Conservation (phyloP, 2,797 vertebrate genomes). For the Acipenser ruthenus region DNA sequence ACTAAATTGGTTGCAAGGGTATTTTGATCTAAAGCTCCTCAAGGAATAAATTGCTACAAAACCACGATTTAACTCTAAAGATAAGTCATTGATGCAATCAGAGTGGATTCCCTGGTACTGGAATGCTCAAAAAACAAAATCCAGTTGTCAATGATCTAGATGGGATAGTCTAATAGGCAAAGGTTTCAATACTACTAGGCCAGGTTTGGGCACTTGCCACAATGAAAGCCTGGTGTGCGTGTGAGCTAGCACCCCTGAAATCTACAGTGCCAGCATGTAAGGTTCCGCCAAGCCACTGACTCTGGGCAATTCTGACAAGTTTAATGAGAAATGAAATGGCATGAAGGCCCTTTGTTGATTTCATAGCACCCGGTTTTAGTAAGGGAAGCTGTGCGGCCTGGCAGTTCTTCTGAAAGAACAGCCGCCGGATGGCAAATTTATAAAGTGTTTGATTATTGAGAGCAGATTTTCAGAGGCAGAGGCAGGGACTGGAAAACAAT, state of each 20-base stretch:
- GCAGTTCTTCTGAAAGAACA: constrained; percentile 7
- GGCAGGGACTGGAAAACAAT: too few relatives aligned
- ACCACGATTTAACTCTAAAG: too few relatives aligned
- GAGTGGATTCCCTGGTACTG: too few relatives aligned
- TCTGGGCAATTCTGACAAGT: not conserved
- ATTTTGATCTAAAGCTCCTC: too few relatives aligned
- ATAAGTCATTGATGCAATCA: too few relatives aligned
- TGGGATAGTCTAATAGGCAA: too few relatives aligned
- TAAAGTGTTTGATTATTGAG: not conserved
- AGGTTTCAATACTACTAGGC: too few relatives aligned
- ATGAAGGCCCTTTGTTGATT: not conserved
- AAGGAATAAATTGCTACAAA: too few relatives aligned
- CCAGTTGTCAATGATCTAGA: too few relatives aligned
- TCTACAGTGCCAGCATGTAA: not conserved
- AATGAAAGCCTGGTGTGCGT: not conserved
- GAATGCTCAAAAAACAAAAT: too few relatives aligned
- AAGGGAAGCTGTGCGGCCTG: not conserved
- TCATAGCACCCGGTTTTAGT: not conserved
- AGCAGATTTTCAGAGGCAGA: not conserved
- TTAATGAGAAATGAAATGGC: not conserved
- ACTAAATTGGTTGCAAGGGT: too few relatives aligned
- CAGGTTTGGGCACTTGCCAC: too few relatives aligned
- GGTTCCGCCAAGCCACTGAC: not conserved
- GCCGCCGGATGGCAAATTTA: not conserved
- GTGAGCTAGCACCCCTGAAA: not conserved